A percentile compares a stretch with the other conserved stretches of the same genome.
Evolutionary conservation across 2,113 vertebrate species (phyloP).

Genomic region (Chlamydotis undulata): DNA sequence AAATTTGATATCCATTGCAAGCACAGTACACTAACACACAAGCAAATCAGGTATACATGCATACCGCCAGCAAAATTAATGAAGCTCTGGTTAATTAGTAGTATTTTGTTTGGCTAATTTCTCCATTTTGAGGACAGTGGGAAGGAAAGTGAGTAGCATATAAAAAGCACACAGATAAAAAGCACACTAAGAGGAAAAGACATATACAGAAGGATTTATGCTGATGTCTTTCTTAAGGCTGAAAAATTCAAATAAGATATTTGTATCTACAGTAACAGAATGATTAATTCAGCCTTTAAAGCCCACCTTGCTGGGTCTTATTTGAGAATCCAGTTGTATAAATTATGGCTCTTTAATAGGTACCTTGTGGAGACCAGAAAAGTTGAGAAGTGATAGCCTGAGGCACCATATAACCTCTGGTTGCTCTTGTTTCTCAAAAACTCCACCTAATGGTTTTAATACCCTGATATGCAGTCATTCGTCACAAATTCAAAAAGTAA

Average conservation of each 20-base stretch:
- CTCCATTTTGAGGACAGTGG: background rate
- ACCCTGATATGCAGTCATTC: slow-evolving; percentile 29
- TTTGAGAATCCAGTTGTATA: slow-evolving; percentile 39
- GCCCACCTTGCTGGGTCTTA: slow-evolving; percentile 38
- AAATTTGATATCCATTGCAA: background rate
- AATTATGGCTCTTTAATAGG: slow-evolving; percentile 59
- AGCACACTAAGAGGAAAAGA: background rate
- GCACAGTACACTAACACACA: background rate
- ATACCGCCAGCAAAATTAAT: background rate
- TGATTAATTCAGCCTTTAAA: slow-evolving; percentile 53
- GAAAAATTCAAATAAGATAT: slow-evolving; percentile 1
- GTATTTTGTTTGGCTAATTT: background rate
- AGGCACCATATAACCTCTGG: slow-evolving; percentile 47
- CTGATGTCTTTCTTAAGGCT: background rate
- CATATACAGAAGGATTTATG: background rate
- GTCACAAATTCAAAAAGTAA: slow-evolving; percentile 38
- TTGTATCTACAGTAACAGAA: background rate
- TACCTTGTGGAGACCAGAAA: slow-evolving; percentile 58
- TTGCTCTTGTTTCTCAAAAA: slow-evolving; percentile 48
- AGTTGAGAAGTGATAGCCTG: slow-evolving; percentile 29
- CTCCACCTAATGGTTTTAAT: slow-evolving; percentile 43
- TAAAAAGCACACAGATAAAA: background rate
- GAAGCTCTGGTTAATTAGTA: background rate
- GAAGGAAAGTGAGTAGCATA: background rate
- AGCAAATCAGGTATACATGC: background rate